Percentiles rank a stretch among this genome's conserved stretches.
Conservation (phyloP, 2,113 vertebrate species). For the Catagonus wagneri region DNA sequence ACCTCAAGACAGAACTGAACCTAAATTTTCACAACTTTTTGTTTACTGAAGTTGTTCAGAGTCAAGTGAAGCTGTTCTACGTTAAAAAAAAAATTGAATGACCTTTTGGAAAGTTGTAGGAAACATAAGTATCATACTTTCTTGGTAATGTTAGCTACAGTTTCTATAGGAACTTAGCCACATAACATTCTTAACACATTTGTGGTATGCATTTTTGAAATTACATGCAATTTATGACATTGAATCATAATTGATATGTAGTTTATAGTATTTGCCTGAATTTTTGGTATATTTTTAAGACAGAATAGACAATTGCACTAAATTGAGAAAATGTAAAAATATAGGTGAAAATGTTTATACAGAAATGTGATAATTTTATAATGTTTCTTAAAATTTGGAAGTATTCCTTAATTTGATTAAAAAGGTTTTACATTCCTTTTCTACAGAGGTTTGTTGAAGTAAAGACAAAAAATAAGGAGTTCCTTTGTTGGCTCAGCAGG, state of each 20-base stretch:
- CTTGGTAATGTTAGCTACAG: conserved; percentile 62
- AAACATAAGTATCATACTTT: conserved; percentile 69
- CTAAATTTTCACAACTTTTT: conserved; percentile 69
- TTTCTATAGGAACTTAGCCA: conserved; percentile 72
- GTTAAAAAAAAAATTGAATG: background rate
- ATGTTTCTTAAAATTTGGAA: conserved; percentile 22
- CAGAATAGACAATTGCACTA: conserved; percentile 51
- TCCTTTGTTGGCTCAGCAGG: too few relatives aligned
- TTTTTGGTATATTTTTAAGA: conserved; percentile 55
- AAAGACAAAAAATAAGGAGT: conserved; percentile 36
- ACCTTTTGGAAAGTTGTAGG: conserved; percentile 61
- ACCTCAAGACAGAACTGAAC: conserved; percentile 53
- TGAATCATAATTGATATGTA: conserved; percentile 60
- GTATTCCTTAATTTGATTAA: conserved; percentile 46
- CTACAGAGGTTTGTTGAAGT: background rate
- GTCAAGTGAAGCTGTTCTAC: conserved; percentile 60
- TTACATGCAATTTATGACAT: conserved; percentile 60
- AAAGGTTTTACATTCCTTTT: conserved; percentile 54
- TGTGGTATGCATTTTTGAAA: conserved; percentile 73
- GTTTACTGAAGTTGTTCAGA: conserved; percentile 68
- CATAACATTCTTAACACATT: conserved; percentile 74
- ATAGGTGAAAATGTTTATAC: conserved; percentile 52
- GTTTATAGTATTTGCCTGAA: conserved; percentile 50
- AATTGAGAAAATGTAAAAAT: conserved; percentile 58
- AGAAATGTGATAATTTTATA: conserved; percentile 30